Evolutionary conservation across 2,888 invertebrate genomes (phyloP).

Genomic region (Limnephilus lunatus): DNA sequence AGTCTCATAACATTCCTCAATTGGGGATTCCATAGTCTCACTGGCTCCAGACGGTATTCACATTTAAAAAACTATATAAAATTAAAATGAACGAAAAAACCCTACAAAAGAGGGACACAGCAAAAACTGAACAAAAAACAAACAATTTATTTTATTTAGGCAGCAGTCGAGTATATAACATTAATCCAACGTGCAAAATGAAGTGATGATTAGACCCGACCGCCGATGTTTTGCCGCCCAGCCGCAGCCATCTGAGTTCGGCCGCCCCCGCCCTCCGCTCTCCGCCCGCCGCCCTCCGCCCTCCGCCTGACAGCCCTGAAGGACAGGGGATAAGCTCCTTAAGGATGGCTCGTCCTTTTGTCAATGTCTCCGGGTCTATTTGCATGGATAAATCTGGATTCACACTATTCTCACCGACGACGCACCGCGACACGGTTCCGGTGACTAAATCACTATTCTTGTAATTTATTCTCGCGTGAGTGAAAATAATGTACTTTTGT

Average conservation of each 20-base stretch:
- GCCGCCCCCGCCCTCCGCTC: background rate
- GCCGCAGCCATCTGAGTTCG: conserved; percentile 31
- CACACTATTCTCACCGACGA: background rate
- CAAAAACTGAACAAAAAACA: background rate
- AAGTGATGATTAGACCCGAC: conserved; percentile 25
- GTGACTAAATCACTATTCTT: background rate
- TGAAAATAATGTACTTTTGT: background rate
- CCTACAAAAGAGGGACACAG: background rate
- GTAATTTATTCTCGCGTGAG: background rate
- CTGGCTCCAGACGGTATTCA: no score
- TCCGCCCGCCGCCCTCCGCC: background rate
- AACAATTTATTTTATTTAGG: background rate
- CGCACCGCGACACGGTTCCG: background rate
- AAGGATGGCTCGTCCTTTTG: conserved; percentile 61
- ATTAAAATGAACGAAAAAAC: background rate
- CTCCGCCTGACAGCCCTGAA: conserved; percentile 54
- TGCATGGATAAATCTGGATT: conserved; percentile 58
- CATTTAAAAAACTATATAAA: no score
- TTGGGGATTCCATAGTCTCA: no score
- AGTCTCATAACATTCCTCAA: no score
- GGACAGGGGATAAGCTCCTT: conserved; percentile 65
- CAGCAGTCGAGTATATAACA: background rate
- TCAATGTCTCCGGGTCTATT: conserved; percentile 64
- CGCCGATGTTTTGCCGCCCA: conserved; percentile 53
- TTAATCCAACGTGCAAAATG: background rate